A percentile compares a stretch with the other conserved stretches of the same genome.
Conservation (phyloP, 53 echinoderm and acorn worm species). For the Luidia sarsii region DNA sequence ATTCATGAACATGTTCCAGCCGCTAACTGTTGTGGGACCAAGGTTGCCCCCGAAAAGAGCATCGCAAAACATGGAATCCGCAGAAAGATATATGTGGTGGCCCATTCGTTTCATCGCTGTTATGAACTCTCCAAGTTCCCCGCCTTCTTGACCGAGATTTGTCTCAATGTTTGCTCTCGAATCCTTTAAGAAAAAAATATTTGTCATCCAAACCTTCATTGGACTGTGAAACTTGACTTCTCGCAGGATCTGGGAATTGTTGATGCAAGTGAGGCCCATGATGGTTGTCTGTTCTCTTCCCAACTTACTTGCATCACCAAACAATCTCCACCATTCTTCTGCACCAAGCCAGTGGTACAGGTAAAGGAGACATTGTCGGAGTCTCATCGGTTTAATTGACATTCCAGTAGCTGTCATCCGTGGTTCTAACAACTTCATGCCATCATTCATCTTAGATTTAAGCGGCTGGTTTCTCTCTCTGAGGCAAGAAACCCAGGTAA, state of each 20-base stretch:
- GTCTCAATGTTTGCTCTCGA: constrained; percentile 46
- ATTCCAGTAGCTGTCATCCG: constrained; percentile 47
- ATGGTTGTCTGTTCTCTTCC: constrained; percentile 36
- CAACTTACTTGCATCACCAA: constrained; percentile 50
- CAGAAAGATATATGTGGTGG: constrained; percentile 31
- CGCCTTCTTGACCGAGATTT: constrained; percentile 38
- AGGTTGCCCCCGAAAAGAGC: constrained; percentile 36
- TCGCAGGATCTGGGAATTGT: constrained; percentile 33
- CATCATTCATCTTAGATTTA: constrained; percentile 26
- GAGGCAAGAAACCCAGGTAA: constrained; percentile 36
- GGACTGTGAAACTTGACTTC: constrained; percentile 39
- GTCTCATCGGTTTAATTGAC: constrained; percentile 6
- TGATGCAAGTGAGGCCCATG: constrained; percentile 29
- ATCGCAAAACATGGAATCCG: constrained; percentile 51
- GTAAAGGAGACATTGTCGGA: constrained; percentile 19
- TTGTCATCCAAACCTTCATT: constrained; percentile 57
- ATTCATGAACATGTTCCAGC: constrained; percentile 34
- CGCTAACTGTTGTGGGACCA: constrained; percentile 9
- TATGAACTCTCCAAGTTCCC: constrained; percentile 11
- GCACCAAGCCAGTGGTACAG: constrained; percentile 24
- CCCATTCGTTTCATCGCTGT: constrained; percentile 24
- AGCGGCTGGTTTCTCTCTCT: constrained; percentile 28
- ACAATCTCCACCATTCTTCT: constrained; percentile 40
- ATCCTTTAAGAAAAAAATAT: constrained; percentile 42
- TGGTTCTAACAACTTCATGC: constrained; percentile 33